phyloP scores from a whole-genome alignment of 2,113 vertebrate genomes.

The Amphilophus citrinellus region DNA sequence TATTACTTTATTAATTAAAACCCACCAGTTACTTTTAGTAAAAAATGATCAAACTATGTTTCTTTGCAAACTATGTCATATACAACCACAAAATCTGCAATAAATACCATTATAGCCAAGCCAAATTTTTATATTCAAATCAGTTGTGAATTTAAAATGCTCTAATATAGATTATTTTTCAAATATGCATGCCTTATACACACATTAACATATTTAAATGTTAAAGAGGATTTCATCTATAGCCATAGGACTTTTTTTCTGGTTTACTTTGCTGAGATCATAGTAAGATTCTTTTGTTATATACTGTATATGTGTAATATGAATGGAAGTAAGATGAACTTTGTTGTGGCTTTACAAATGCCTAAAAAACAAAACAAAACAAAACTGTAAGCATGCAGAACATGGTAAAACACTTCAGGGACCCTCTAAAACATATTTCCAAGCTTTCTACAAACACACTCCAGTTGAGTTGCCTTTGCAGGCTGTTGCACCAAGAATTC shows the following conservation, averaged over 20 bases:
- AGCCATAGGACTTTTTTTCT: too few species aligned
- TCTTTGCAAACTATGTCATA: neutral
- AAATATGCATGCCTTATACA: too few species aligned
- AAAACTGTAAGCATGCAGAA: neutral
- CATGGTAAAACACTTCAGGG: too few species aligned
- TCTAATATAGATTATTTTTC: too few species aligned
- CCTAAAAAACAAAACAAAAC: neutral
- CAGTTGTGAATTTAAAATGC: neutral
- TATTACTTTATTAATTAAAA: too few species aligned
- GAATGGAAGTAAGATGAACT: too few species aligned
- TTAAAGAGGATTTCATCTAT: too few species aligned
- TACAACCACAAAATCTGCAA: neutral
- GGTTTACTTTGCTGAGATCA: too few species aligned
- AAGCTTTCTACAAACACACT: neutral
- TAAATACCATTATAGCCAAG: neutral
- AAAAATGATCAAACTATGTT: neutral
- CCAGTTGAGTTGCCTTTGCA: neutral
- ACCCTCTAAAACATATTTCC: neutral
- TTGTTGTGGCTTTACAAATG: neutral
- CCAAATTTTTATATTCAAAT: neutral
- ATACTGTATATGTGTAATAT: neutral
- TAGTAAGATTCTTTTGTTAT: too few species aligned
- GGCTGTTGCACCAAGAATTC: neutral
- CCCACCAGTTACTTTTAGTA: too few species aligned
- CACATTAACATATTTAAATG: too few species aligned